Evolutionary conservation across 2,888 invertebrate genomes (phyloP), one percentile per base, ranked within the genome.

Genomic region (Pteria penguin): DNA sequence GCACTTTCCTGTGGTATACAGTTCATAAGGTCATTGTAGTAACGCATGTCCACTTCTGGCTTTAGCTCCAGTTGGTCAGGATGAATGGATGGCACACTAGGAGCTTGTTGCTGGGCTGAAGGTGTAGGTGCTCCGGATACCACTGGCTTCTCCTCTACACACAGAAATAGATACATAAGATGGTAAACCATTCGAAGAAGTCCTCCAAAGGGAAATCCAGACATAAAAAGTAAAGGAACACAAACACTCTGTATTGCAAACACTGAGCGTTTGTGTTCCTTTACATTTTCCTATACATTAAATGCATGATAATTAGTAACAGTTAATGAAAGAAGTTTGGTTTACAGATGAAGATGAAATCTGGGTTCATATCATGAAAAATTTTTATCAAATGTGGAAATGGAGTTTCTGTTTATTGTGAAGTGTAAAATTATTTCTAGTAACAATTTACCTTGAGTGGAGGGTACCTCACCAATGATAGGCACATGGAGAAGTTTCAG

Each of bases 11-110:
- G 86, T 2, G 92, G 92, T 18, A 92, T 74, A 58, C 84, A 80
- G 79, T 88, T 88, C 89, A 92, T 90, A 73, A 92, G 79, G 52
- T 92, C 91, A 79, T 89, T 91, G 84, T 92, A 92, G 81, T 88
- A 90, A 24, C 91, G 79, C 90, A 90, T 90, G 75, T 92, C 92
- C 22, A 87, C 87, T 33, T 84, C 85, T 1, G 81, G 80, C 22
- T 76, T 70, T 26, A 65, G n/a, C 67, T 82, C 82, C 60, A 80
- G 62, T 31, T 81, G 73, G 36, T 74, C 78, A 1, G 82, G 79
- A 58, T 80, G 72, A 61, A 84, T 67, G 36, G 84, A 82, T 14
- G 83, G 79, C 18, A 82, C 79, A 75, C 82, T 84, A 22, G 79
- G 72, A 1, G 71, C 81, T 2, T 72, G 67, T 32, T 73, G 72